Evolutionary conservation across 2,888 invertebrate species (phyloP).

Genomic region (Myopa testacea): DNA sequence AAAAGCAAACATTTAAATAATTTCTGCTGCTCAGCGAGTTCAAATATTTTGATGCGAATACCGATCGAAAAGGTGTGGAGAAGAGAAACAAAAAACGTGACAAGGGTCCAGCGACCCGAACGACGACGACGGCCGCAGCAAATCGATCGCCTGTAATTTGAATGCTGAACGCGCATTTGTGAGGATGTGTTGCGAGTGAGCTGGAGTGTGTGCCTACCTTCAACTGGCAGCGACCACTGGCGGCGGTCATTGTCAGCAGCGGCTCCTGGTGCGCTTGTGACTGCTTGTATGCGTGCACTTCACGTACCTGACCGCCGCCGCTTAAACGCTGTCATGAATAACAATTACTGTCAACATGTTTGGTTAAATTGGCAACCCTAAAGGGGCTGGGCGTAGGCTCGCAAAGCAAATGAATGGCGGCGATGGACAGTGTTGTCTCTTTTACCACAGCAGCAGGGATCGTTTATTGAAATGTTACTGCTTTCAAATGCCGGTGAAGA

Average conservation of each 20-base stretch:
- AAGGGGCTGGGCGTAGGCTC: not conserved
- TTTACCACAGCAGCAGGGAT: too few relatives aligned
- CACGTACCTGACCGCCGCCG: slow-evolving; percentile 5
- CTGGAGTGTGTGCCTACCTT: not conserved
- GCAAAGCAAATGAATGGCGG: not conserved
- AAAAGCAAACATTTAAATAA: not conserved
- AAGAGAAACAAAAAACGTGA: not conserved
- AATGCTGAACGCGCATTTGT: too few relatives aligned
- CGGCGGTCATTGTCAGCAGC: slow-evolving; percentile 1
- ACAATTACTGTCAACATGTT: slow-evolving; percentile 26
- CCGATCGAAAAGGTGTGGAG: not conserved
- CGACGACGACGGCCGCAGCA: not conserved
- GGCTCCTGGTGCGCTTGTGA: not conserved
- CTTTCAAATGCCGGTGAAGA: not conserved
- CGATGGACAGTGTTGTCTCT: not conserved
- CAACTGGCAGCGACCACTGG: not conserved
- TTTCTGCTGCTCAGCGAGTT: not conserved
- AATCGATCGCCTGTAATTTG: too few relatives aligned
- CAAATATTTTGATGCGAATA: not conserved
- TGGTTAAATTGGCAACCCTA: slow-evolving; percentile 16
- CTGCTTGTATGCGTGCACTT: slow-evolving; percentile 1
- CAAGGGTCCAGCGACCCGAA: not conserved
- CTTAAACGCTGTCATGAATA: slow-evolving; percentile 37
- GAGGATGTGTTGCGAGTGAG: too few relatives aligned
- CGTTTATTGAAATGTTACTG: slow-evolving; percentile 31